Conservation (phyloP, 2,888 invertebrate species). For the Cotesia congregata region DNA sequence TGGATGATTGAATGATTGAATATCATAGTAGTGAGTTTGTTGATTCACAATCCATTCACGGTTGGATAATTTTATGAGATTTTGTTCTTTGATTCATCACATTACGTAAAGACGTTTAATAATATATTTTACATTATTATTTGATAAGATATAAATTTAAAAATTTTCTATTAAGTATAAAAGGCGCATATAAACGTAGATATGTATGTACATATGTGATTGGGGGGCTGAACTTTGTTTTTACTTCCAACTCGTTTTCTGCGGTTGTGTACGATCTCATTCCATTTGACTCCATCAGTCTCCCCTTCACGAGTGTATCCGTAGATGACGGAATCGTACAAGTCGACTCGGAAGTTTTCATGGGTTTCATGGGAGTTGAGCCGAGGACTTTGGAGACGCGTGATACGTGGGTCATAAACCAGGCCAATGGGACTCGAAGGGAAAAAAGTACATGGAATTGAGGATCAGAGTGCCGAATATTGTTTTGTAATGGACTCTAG, state of each 20-base stretch:
- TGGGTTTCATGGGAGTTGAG: constrained; percentile 48
- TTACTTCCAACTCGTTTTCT: neutral
- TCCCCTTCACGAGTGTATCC: constrained; percentile 35
- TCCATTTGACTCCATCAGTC: constrained; percentile 27
- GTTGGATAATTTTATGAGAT: constrained; percentile 56
- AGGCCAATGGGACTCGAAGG: constrained; percentile 39
- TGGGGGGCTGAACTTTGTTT: neutral
- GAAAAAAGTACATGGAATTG: constrained; percentile 40
- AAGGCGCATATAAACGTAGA: neutral
- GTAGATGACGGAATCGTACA: constrained; percentile 39
- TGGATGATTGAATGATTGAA: constrained; percentile 44
- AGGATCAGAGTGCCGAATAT: constrained; percentile 51
- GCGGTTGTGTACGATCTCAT: constrained; percentile 4
- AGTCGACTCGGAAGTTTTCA: constrained; percentile 44
- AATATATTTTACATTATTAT: neutral
- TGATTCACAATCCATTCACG: constrained; percentile 52
- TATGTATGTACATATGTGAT: neutral
- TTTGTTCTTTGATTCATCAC: constrained; percentile 37
- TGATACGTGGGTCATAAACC: constrained; percentile 46
- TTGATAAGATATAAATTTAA: neutral
- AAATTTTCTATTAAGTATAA: neutral
- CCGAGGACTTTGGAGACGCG: constrained; percentile 34
- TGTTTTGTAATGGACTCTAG: constrained; percentile 55
- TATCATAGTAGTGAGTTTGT: constrained; percentile 42
- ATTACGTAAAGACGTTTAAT: neutral